Percentiles rank a stretch among this genome's conserved stretches.
Evolutionary conservation across 2,888 invertebrate genomes (phyloP).

Genomic region (Philaethria dido): DNA sequence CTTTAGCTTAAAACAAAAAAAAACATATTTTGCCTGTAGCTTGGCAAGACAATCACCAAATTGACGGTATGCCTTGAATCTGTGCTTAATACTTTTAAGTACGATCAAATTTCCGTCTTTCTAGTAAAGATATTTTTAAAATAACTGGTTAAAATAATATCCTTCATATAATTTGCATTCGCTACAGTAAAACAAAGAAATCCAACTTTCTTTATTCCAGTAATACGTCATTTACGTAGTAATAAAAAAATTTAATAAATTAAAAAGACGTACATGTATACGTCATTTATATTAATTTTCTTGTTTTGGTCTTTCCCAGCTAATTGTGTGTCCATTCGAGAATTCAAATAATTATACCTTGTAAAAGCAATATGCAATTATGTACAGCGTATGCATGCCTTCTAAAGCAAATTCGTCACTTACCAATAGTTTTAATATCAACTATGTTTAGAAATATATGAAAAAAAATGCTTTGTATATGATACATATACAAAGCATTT

Average conservation of each 20-base stretch:
- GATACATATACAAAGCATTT: no score
- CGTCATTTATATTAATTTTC: background rate
- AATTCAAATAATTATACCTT: background rate
- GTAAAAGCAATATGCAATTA: background rate
- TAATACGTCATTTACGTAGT: background rate
- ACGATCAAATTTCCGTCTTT: background rate
- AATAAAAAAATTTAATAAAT: background rate
- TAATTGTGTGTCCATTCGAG: background rate
- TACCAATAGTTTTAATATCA: background rate
- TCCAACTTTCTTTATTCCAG: background rate
- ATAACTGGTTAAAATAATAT: background rate
- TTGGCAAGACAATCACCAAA: background rate
- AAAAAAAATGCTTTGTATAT: no score
- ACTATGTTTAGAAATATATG: no score
- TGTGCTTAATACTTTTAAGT: background rate
- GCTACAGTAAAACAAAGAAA: background rate
- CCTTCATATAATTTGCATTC: background rate
- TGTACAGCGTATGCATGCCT: background rate
- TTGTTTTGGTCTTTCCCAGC: background rate
- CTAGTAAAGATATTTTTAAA: conserved; percentile 3
- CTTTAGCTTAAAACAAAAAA: background rate
- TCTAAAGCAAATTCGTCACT: background rate
- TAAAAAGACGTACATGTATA: background rate
- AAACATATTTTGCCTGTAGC: no score
- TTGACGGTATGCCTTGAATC: background rate